Evolutionary conservation across 2,113 vertebrate species (phyloP).

Genomic region (Paraplagusia blochii): DNA sequence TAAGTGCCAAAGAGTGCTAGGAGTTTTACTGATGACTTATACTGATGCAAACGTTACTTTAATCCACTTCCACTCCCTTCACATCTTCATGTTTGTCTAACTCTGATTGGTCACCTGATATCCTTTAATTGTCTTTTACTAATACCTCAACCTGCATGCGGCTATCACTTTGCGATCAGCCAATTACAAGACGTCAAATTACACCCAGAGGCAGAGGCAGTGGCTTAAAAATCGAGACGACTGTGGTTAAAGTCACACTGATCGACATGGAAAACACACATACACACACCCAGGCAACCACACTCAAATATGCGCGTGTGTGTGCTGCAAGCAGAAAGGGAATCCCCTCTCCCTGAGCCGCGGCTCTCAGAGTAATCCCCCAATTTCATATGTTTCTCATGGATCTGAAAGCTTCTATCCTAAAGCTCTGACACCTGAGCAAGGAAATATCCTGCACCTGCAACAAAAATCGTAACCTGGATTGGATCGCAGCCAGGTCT

Average conservation of each 20-base stretch:
- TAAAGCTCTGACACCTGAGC: conserved; percentile 42
- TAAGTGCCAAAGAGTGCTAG: too few species aligned
- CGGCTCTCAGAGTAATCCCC: conserved; percentile 43
- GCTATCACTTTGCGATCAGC: conserved; percentile 34
- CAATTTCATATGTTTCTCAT: conserved; percentile 31
- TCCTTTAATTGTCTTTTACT: too few species aligned
- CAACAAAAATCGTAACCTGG: not conserved
- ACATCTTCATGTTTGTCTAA: too few species aligned
- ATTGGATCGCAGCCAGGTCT: not conserved
- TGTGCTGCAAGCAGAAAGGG: conserved; percentile 34
- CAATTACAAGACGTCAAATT: conserved; percentile 29
- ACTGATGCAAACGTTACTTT: too few species aligned
- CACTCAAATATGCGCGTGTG: not conserved
- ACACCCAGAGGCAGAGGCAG: conserved; percentile 33
- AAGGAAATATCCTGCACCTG: conserved; percentile 27
- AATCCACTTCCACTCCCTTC: too few species aligned
- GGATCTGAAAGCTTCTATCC: conserved; percentile 21
- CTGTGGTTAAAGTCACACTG: conserved; percentile 23
- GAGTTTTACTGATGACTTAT: too few species aligned
- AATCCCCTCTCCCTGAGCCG: conserved; percentile 53
- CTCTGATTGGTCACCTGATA: too few species aligned
- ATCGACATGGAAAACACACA: conserved; percentile 2
- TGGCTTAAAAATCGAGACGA: conserved; percentile 46
- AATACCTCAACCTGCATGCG: not conserved
- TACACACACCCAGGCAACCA: not conserved